These are phyloP conservation scores for Trachelus tabidus DNA, from an alignment of 2,888 invertebrate genomes.

Conservation along the genomic window DNA sequence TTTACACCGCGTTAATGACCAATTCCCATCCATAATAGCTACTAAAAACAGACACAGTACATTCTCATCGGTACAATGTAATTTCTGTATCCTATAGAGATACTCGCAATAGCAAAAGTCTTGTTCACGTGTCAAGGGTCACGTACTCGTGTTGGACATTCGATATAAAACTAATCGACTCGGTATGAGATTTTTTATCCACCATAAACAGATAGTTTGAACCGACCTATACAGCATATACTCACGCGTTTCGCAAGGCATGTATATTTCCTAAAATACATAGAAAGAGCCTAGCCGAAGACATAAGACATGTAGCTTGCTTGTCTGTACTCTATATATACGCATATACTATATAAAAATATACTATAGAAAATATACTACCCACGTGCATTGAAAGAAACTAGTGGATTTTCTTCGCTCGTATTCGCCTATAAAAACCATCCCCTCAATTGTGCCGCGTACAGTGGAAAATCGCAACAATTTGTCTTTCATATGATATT, in stretches of 20 bases:
- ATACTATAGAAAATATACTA: too few species aligned
- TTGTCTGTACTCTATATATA: not conserved
- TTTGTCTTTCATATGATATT: not conserved
- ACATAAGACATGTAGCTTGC: not conserved
- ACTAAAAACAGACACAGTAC: not conserved
- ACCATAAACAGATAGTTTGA: not conserved
- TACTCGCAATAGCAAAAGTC: not conserved
- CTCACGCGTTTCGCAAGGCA: not conserved
- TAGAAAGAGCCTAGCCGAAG: not conserved
- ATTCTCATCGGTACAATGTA: not conserved
- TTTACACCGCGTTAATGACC: not conserved
- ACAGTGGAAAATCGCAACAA: not conserved
- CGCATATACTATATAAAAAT: too few species aligned
- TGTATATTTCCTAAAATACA: not conserved
- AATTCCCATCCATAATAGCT: not conserved
- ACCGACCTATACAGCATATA: not conserved
- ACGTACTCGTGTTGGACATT: not conserved
- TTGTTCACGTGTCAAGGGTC: not conserved
- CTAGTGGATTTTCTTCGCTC: not conserved
- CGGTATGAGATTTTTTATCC: not conserved
- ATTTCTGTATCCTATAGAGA: not conserved
- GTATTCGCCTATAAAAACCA: not conserved
- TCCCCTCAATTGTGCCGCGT: not conserved
- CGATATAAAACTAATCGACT: not conserved
- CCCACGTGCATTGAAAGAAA: not conserved